Evolutionary conservation across 2,113 vertebrate genomes (phyloP).

Genomic region (Nerophis lumbriciformis): DNA sequence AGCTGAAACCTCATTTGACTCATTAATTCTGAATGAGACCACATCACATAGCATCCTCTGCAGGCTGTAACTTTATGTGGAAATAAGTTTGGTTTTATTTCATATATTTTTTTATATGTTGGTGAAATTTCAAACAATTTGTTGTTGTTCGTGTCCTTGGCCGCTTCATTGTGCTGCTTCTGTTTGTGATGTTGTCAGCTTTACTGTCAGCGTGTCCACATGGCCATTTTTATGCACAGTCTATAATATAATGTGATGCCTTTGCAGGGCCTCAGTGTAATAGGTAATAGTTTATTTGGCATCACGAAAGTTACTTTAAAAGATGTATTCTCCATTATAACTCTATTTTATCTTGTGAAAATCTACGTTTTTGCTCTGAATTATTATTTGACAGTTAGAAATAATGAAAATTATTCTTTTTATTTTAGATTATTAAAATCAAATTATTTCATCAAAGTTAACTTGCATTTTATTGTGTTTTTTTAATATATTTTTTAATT

Average conservation of each 20-base stretch:
- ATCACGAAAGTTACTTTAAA: too few species aligned
- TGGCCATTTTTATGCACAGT: not conserved
- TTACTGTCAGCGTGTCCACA: not conserved
- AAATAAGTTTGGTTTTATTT: not conserved
- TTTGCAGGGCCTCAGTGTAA: not conserved
- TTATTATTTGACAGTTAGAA: too few species aligned
- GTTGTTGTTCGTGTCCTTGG: not conserved
- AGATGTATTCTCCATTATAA: too few species aligned
- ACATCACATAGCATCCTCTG: not conserved
- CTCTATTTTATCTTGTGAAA: too few species aligned
- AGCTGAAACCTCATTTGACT: conserved; percentile 16
- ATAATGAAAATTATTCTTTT: too few species aligned
- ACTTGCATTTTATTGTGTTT: too few species aligned
- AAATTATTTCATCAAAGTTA: too few species aligned
- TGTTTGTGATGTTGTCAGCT: not conserved
- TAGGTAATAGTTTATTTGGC: too few species aligned
- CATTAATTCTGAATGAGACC: not conserved
- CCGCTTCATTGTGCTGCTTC: not conserved
- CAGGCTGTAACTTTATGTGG: not conserved
- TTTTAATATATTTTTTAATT: too few species aligned
- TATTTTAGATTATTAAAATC: too few species aligned
- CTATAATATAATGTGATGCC: not conserved
- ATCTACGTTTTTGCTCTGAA: too few species aligned
- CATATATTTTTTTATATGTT: not conserved
- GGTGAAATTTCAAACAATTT: not conserved